These are phyloP conservation scores for Seriola quinqueradiata DNA, from an alignment of 2,113 vertebrate species.

Conservation along the genomic window DNA sequence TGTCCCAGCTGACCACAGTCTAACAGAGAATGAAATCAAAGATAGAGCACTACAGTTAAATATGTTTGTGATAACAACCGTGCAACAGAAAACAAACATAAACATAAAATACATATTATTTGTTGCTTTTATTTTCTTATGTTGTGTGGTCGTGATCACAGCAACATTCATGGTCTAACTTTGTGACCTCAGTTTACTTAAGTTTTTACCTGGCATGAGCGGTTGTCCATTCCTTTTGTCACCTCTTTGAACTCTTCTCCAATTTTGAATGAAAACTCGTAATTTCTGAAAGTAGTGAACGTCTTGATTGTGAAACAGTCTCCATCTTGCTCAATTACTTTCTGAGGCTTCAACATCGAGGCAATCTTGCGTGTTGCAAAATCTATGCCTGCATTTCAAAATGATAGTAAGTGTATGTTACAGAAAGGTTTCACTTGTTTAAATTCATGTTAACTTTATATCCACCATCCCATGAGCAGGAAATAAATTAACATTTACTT, in stretches of 20 bases:
- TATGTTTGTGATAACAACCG: not conserved
- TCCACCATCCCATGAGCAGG: not conserved
- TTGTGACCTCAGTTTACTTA: not conserved
- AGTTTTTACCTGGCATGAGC: conserved; percentile 86
- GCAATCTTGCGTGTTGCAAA: conserved; percentile 91
- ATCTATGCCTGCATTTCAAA: conserved; percentile 85
- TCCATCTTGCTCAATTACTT: conserved; percentile 90
- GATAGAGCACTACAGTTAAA: not conserved
- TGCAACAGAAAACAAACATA: not conserved
- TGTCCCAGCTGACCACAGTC: conserved; percentile 89
- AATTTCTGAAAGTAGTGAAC: conserved; percentile 86
- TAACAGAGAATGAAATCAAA: conserved; percentile 47
- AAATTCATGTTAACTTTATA: too few relatives aligned
- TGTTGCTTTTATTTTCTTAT: not conserved
- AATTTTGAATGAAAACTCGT: conserved; percentile 84
- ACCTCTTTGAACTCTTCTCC: conserved; percentile 91
- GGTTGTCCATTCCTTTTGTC: conserved; percentile 91
- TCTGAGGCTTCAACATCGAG: conserved; percentile 90
- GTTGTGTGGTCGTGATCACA: not conserved
- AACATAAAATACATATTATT: not conserved
- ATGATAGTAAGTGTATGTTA: not conserved
- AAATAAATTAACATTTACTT: not conserved
- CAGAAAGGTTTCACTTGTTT: not conserved
- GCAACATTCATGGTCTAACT: not conserved
- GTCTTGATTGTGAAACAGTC: conserved; percentile 89